Evolutionary conservation across 2,797 vertebrate species (phyloP).

Genomic region (Margarornis squamiger): DNA sequence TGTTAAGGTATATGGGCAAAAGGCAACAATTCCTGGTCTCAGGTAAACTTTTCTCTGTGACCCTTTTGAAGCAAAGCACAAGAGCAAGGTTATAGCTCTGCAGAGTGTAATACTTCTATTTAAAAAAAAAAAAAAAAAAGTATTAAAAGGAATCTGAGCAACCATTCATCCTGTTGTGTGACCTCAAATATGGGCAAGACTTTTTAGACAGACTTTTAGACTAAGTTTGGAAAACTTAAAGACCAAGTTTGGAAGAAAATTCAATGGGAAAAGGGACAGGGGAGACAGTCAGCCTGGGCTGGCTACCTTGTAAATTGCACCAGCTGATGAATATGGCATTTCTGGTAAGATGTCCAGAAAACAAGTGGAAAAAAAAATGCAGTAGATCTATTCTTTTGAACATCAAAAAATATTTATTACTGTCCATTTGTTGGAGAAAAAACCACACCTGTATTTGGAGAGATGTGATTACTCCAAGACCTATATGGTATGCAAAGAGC

Average conservation of each 20-base stretch:
- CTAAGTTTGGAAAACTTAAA: background rate
- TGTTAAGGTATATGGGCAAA: background rate
- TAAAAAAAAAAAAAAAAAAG: background rate
- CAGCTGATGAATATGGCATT: background rate
- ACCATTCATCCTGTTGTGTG: background rate
- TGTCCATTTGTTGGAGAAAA: background rate
- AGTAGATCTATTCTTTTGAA: background rate
- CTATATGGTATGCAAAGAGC: background rate
- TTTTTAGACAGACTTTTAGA: background rate
- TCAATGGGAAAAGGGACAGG: background rate
- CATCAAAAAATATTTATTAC: background rate
- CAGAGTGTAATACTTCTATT: background rate
- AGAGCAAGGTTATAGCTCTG: background rate
- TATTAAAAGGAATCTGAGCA: background rate
- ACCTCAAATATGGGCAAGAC: background rate
- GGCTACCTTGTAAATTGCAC: background rate
- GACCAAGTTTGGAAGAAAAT: background rate
- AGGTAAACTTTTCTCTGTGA: background rate
- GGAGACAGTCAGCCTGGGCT: background rate
- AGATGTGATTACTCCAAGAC: background rate
- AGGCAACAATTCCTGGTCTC: background rate
- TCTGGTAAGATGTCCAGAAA: background rate
- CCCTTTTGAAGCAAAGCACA: background rate
- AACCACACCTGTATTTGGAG: fast-evolving
- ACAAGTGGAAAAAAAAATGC: background rate